A percentile compares a stretch with the other conserved stretches of the same genome.
Conservation (phyloP, 2,888 invertebrate species). For the Catocala fraxini region DNA sequence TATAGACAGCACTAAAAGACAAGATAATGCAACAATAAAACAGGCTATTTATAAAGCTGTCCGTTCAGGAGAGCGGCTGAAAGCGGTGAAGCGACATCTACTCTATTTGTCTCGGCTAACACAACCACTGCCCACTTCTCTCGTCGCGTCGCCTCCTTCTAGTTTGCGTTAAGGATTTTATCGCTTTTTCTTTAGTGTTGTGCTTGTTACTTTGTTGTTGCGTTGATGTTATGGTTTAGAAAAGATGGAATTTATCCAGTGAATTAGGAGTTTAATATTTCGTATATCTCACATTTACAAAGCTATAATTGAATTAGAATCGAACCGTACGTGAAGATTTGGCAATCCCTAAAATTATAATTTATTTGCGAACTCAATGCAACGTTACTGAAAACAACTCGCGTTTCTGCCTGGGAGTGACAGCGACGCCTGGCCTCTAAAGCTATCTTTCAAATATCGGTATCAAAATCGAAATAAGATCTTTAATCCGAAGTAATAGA, state of each 20-base stretch:
- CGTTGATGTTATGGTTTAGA: conserved; percentile 45
- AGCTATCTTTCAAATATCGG: conserved; percentile 61
- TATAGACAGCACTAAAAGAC: conserved; percentile 46
- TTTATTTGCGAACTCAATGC: conserved; percentile 48
- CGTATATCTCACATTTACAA: background rate
- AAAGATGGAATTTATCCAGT: conserved; percentile 32
- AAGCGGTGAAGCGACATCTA: conserved; percentile 72
- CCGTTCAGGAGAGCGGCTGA: conserved; percentile 62
- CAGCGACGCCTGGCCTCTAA: conserved; percentile 58
- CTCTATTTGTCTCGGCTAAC: conserved; percentile 80
- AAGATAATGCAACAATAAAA: conserved; percentile 68
- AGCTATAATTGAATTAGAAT: background rate
- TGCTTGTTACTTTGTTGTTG: conserved; percentile 55
- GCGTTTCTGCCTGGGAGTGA: conserved; percentile 62
- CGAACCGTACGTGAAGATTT: conserved; percentile 19
- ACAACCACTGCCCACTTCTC: conserved; percentile 78
- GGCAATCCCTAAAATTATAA: conserved; percentile 41
- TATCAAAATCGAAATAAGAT: conserved; percentile 51
- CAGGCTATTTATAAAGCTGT: conserved; percentile 76
- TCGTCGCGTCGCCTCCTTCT: conserved; percentile 66
- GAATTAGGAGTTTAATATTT: conserved; percentile 13
- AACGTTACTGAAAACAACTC: conserved; percentile 59
- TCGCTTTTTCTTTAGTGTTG: conserved; percentile 71
- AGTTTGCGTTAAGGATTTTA: conserved; percentile 79
- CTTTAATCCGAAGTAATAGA: conserved; percentile 59